These are phyloP conservation scores for Calliopum simillimum DNA, from an alignment of 2,888 invertebrate genomes.

Conservation along the genomic window DNA sequence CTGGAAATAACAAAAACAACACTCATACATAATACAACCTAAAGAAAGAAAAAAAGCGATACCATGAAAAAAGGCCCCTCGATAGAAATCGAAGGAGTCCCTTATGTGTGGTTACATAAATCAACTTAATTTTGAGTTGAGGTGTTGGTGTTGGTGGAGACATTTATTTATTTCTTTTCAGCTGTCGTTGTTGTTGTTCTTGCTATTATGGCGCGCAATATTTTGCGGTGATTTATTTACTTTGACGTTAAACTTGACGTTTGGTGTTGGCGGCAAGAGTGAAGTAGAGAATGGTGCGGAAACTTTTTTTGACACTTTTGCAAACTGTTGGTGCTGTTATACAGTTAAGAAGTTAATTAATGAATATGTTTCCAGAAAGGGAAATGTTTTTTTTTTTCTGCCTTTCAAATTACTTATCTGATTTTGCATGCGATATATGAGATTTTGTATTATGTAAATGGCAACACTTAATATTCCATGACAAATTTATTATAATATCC, in stretches of 20 bases:
- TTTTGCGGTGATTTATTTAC: slow-evolving; percentile 54
- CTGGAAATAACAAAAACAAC: neutral
- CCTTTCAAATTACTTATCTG: too few relatives aligned
- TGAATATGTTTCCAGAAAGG: too few relatives aligned
- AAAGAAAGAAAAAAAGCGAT: too few relatives aligned
- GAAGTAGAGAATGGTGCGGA: neutral
- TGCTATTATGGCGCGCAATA: slow-evolving; percentile 31
- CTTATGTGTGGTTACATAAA: slow-evolving; percentile 31
- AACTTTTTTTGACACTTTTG: neutral
- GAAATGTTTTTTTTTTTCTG: too few relatives aligned
- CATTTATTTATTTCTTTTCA: slow-evolving; percentile 35
- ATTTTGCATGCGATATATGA: too few relatives aligned
- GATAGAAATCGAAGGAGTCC: neutral
- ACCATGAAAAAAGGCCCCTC: too few relatives aligned
- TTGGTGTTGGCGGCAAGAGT: slow-evolving; percentile 4
- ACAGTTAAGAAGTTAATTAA: too few relatives aligned
- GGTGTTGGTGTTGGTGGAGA: slow-evolving; percentile 38
- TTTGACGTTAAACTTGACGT: slow-evolving; percentile 54
- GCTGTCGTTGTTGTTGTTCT: slow-evolving; percentile 14
- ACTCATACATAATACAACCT: too few relatives aligned
- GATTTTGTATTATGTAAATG: neutral
- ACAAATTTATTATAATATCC: neutral
- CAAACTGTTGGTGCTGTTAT: too few relatives aligned
- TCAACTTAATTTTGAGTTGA: slow-evolving; percentile 35
- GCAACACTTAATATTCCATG: neutral